A percentile compares a stretch with the other conserved stretches of the same genome.
phyloP scores from a whole-genome alignment of 2,797 vertebrate genomes.

The Dromococcyx pavoninus region DNA sequence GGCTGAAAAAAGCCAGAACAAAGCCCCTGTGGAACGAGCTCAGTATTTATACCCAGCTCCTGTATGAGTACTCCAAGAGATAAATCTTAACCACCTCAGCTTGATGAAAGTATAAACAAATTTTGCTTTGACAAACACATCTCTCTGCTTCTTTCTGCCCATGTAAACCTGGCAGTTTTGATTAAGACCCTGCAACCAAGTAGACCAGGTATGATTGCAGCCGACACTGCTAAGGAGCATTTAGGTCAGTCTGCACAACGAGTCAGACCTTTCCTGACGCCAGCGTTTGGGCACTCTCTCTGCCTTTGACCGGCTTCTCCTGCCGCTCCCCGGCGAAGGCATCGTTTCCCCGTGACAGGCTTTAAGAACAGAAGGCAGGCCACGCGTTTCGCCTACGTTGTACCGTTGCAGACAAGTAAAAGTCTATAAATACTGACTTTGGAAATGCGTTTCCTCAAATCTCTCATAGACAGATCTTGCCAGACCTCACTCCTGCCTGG shows the following conservation, averaged over 20 bases:
- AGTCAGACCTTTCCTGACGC: background rate
- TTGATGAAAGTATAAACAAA: background rate
- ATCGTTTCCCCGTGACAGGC: background rate
- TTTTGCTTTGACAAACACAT: background rate
- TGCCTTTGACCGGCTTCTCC: background rate
- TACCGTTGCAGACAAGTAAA: background rate
- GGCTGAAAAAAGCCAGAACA: background rate
- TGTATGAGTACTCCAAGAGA: background rate
- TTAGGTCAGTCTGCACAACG: constrained; percentile 6
- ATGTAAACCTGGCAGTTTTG: background rate
- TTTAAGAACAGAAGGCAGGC: background rate
- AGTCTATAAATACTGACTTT: background rate
- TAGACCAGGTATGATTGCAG: background rate
- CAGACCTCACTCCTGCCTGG: background rate
- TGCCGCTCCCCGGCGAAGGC: background rate
- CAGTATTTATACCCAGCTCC: background rate
- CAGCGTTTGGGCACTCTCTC: background rate
- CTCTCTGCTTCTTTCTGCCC: background rate
- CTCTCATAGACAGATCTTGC: background rate
- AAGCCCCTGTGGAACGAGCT: background rate
- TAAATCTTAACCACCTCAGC: background rate
- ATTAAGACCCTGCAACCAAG: background rate
- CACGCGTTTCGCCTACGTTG: background rate
- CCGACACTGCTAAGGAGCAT: constrained; percentile 19
- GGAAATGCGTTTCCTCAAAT: background rate